Evolutionary conservation across 2,888 invertebrate species (phyloP).

Genomic region (Orthosia gothica): DNA sequence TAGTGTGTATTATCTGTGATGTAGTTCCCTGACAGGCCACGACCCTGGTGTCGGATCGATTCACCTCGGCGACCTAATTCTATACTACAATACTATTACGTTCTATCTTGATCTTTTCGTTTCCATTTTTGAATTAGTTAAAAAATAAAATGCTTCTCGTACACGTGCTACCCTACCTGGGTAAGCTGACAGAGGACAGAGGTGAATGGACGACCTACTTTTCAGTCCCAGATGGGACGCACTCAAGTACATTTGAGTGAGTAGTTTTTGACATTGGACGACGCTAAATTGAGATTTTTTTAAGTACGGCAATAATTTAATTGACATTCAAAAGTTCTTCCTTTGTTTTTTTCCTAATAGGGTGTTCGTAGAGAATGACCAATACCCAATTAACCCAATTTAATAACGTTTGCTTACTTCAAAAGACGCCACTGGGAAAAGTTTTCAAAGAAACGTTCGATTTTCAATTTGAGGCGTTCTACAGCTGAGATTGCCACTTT

Average conservation of each 20-base stretch:
- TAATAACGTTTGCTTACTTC: background rate
- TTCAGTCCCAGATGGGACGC: no score
- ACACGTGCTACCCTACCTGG: no score
- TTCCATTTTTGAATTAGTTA: background rate
- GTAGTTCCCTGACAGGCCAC: conserved; percentile 9
- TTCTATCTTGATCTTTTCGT: conserved; percentile 6
- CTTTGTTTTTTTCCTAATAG: no score
- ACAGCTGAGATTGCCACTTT: background rate
- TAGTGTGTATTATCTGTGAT: conserved; percentile 14
- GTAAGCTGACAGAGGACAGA: no score
- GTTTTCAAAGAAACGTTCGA: no score
- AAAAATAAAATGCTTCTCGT: background rate
- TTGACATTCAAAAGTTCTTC: no score
- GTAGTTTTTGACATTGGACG: no score
- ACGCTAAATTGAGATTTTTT: no score
- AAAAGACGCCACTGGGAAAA: background rate
- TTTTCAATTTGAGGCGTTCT: no score
- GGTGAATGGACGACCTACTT: no score
- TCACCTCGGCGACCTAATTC: conserved; percentile 29
- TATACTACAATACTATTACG: conserved; percentile 19
- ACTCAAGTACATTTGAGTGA: no score
- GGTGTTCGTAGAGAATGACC: background rate
- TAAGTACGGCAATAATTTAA: no score
- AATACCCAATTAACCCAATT: background rate
- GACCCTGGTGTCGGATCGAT: conserved; percentile 48